Evolutionary conservation across 2,888 invertebrate genomes (phyloP), one percentile per base, ranked within the genome.

Genomic region (Cyrtodaria siliqua): DNA sequence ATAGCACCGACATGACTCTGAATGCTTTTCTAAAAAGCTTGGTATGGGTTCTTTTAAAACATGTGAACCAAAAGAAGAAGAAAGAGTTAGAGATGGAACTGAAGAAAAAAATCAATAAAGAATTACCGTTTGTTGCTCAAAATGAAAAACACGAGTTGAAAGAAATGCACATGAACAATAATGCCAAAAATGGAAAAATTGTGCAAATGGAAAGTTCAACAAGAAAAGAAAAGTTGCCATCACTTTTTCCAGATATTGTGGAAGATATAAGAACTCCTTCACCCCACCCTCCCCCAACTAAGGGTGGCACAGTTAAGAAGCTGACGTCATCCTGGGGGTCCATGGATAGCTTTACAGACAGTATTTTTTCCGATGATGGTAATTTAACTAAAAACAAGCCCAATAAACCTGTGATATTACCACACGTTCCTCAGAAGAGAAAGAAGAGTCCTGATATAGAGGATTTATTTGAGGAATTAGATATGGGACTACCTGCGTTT

Each of bases 11-110:
- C 16, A 74, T 89, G 2, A 88, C 93, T 0, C 86, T 88, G 64
- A 80, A 88, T 14, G 88, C 90, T 57, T 93, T 93, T 75, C 84
- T 90, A 4, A 92, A 91, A 80, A 89, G 91, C 56, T 79, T 93
- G 14, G 84, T 91, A 6, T 93, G 93, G 92, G 79, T 93, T 38
- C 63, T 93, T 16, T 64, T 93, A n/a, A 88, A 91, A 42, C 87
- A 92, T 80, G 87, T 89, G 8, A 86, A 87, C 66, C 83, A 85
- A 50, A 56, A 78, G 52, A 90, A 90, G 82, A 56, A 74, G 49
- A 86, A 79, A 61, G 82, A 86, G 27, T 55, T 26, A 20, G 42
- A 26, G 29, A 47, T 49, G 26, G 47, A 64, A 55, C 40, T 44
- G 18, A 40, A 50, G 50, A 16, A 71, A 66, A 56, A 70, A 40